These are phyloP conservation scores for Zalophus californianus DNA, from an alignment of 2,797 vertebrate species.

Conservation along the genomic window DNA sequence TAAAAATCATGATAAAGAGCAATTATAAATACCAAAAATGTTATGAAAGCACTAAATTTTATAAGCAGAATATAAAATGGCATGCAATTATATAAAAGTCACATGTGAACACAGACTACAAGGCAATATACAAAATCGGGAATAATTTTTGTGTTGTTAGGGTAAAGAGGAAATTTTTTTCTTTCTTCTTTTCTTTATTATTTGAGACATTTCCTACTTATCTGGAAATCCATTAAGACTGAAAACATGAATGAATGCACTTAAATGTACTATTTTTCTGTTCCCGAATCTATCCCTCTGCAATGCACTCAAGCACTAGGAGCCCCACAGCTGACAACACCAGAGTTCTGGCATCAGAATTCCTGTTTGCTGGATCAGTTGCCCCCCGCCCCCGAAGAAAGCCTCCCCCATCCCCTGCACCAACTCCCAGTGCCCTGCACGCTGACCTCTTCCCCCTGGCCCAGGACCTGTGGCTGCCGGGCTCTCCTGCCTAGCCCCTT, in stretches of 20 bases:
- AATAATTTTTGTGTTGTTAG: not conserved
- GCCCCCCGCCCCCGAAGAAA: rapidly evolving
- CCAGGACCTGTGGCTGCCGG: rapidly evolving
- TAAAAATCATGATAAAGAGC: not conserved
- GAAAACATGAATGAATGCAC: not conserved
- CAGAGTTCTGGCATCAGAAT: rapidly evolving
- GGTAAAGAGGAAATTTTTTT: not conserved
- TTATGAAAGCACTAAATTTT: not conserved
- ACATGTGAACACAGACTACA: not conserved
- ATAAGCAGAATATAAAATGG: not conserved
- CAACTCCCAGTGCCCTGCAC: not conserved
- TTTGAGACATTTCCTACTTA: not conserved
- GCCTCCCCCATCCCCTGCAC: not conserved
- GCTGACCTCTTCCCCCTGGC: not conserved
- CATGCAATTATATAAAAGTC: not conserved
- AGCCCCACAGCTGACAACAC: rapidly evolving
- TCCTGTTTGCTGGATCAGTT: rapidly evolving
- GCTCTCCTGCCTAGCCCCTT: not conserved
- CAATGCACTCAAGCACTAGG: rapidly evolving
- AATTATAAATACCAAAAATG: not conserved
- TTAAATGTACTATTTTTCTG: not conserved
- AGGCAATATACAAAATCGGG: not conserved
- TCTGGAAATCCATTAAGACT: conserved; percentile 37
- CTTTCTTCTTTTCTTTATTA: not conserved
- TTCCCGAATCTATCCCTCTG: not conserved